phyloP scores from a whole-genome alignment of 1,140 invertebrate genomes.

The Sycophila sp. region DNA sequence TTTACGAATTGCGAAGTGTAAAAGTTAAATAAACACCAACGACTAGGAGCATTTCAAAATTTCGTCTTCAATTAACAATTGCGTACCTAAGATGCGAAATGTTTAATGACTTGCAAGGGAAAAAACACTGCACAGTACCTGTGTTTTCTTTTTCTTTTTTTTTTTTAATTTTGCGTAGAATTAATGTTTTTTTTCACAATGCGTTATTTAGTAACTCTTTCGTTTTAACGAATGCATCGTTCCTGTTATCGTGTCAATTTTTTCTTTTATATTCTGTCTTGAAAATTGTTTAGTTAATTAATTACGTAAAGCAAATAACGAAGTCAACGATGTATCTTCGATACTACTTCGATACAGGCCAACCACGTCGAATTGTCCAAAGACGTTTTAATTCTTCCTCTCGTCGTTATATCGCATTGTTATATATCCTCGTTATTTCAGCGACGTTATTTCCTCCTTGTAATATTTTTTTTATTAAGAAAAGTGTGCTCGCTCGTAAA shows the following conservation, averaged over 20 bases:
- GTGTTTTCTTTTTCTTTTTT: conserved; percentile 24
- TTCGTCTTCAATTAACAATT: conserved; percentile 8
- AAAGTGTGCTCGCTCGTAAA: neutral
- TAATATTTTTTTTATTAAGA: conserved; percentile 23
- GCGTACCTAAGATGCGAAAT: conserved; percentile 8
- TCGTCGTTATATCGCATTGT: conserved; percentile 11
- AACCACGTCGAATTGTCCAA: conserved; percentile 22
- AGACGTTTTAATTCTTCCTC: conserved; percentile 27
- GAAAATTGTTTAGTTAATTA: conserved; percentile 23
- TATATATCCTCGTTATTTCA: conserved; percentile 15
- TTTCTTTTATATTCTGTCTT: conserved; percentile 15
- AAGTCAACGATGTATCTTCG: conserved; percentile 10
- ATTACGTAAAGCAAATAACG: conserved; percentile 27
- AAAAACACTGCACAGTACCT: conserved; percentile 21
- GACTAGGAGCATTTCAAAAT: conserved; percentile 3
- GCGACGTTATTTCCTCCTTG: conserved; percentile 6
- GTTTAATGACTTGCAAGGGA: neutral
- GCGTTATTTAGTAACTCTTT: no score
- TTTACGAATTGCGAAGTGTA: conserved; percentile 1
- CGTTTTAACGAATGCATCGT: conserved; percentile 16
- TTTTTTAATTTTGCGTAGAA: conserved; percentile 30
- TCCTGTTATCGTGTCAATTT: conserved; percentile 7
- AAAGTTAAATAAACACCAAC: conserved; percentile 15
- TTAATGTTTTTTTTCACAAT: no score
- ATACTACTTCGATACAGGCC: conserved; percentile 18